These are phyloP conservation scores for Synanthedon myopaeformis DNA, from an alignment of 2,888 invertebrate species.

Conservation along the genomic window DNA sequence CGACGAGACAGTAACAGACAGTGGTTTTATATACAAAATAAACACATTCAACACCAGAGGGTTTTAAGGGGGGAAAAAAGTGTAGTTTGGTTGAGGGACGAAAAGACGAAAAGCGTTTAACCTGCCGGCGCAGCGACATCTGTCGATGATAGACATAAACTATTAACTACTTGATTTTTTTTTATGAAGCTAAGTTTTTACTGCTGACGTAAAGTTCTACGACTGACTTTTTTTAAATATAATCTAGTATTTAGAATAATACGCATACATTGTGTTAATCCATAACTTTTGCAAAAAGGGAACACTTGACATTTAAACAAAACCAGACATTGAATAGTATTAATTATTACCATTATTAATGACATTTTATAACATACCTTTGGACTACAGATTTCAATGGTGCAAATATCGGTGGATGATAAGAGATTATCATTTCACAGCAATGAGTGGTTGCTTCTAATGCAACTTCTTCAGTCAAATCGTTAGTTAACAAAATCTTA, in stretches of 20 bases:
- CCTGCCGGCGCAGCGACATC: no score
- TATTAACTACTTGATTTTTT: no score
- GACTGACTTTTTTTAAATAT: background rate
- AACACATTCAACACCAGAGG: no score
- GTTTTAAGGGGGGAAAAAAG: no score
- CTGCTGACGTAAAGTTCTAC: no score
- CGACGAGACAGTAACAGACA: no score
- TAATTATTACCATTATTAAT: background rate
- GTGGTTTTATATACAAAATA: no score
- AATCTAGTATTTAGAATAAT: background rate
- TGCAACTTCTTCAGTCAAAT: conserved; percentile 89
- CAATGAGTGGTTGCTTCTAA: conserved; percentile 79
- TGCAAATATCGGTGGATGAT: conserved; percentile 95
- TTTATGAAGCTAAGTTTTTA: no score
- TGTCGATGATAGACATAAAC: no score
- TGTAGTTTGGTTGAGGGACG: no score
- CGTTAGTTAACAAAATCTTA: conserved; percentile 88
- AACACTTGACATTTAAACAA: background rate
- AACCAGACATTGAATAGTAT: background rate
- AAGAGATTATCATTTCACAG: conserved; percentile 87
- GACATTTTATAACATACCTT: conserved; percentile 62
- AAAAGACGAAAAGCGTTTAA: no score
- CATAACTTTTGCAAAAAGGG: no score
- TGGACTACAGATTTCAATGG: conserved; percentile 84
- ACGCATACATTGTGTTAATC: background rate